Conservation (phyloP, 2,888 invertebrate species). For the Syritta pipiens region DNA sequence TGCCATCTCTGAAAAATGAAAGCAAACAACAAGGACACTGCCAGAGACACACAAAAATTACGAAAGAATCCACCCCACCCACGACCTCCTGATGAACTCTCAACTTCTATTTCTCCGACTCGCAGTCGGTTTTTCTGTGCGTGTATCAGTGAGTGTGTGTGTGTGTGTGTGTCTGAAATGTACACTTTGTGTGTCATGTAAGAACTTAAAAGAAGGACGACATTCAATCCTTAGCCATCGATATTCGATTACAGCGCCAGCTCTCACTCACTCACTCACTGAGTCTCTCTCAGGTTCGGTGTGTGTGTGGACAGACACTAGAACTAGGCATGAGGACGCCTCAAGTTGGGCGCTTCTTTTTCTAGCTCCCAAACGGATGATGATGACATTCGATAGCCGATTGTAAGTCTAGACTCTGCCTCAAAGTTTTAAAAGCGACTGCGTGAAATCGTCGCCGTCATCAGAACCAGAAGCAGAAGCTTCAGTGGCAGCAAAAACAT, state of each 20-base stretch:
- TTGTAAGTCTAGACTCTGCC: constrained; percentile 74
- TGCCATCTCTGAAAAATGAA: neutral
- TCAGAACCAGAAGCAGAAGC: constrained; percentile 29
- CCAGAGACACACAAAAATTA: constrained; percentile 23
- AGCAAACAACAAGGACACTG: constrained; percentile 16
- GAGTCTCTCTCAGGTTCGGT: too few relatives aligned
- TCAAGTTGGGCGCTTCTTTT: constrained; percentile 23
- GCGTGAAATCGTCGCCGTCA: constrained; percentile 62
- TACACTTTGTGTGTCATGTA: constrained; percentile 70
- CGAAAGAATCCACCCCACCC: neutral
- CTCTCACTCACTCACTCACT: constrained; percentile 25
- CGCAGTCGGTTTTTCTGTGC: constrained; percentile 10
- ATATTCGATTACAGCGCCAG: constrained; percentile 80
- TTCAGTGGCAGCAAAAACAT: constrained; percentile 25
- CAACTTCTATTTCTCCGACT: neutral
- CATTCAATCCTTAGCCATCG: constrained; percentile 79
- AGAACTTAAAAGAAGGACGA: constrained; percentile 75
- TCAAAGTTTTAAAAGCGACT: constrained; percentile 72
- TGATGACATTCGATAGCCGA: constrained; percentile 72
- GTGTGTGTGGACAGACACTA: constrained; percentile 37
- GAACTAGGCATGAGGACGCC: constrained; percentile 65
- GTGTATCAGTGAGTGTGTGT: constrained; percentile 15
- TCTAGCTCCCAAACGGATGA: constrained; percentile 31
- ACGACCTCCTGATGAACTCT: neutral
- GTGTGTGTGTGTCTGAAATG: constrained; percentile 34